Percentiles rank a stretch among this genome's conserved stretches.
These are phyloP conservation scores for Lasioglossum albipes DNA, from an alignment of 1,140 invertebrate genomes.

Conservation along the genomic window DNA sequence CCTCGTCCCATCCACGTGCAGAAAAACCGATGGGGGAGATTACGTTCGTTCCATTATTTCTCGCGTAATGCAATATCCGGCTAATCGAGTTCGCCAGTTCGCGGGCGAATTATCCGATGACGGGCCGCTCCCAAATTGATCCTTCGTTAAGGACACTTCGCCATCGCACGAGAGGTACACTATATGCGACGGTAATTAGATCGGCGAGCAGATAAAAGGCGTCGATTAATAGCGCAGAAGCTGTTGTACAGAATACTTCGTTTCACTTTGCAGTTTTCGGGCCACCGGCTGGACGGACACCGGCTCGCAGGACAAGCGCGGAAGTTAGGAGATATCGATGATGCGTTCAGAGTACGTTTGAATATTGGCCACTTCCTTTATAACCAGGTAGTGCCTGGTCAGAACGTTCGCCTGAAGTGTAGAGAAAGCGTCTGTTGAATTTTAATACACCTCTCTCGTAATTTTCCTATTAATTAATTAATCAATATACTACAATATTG, in stretches of 20 bases:
- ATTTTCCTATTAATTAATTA: no score
- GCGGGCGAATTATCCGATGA: slow-evolving; percentile 54
- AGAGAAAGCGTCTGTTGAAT: no score
- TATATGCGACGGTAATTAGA: slow-evolving; percentile 50
- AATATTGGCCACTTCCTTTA: no score
- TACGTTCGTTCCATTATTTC: slow-evolving; percentile 55
- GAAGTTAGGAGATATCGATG: no score
- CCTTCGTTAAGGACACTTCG: slow-evolving; percentile 50
- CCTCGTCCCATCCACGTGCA: not conserved
- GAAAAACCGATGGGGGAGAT: slow-evolving; percentile 33
- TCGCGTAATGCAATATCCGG: slow-evolving; percentile 52
- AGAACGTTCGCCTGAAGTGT: no score
- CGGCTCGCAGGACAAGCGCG: no score
- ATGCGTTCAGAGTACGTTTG: no score
- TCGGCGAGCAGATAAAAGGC: slow-evolving; percentile 22
- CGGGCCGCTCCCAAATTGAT: slow-evolving; percentile 48
- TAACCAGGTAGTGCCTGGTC: no score
- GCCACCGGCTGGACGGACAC: not conserved
- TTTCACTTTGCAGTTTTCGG: not conserved
- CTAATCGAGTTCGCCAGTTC: slow-evolving; percentile 58
- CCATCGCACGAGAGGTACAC: slow-evolving; percentile 16
- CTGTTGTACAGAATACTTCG: slow-evolving; percentile 22
- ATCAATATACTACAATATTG: no score
- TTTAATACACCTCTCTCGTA: no score
- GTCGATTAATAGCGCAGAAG: slow-evolving; percentile 21